phyloP scores from a whole-genome alignment of 2,113 vertebrate genomes.

The Tychaedon coryphoeus region DNA sequence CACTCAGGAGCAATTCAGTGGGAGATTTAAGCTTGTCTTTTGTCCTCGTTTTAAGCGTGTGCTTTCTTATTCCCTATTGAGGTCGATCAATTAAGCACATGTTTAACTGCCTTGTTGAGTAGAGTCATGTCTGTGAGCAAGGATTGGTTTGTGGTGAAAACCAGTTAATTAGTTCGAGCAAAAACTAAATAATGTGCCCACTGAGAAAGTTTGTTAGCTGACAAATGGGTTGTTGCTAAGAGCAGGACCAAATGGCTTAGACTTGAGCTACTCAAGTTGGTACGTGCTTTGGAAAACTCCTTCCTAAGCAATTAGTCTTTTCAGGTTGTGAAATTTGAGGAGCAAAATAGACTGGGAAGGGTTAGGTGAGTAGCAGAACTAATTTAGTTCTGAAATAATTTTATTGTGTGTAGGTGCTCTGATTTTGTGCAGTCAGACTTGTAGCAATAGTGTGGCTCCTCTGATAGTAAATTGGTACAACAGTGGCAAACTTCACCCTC shows the following conservation, averaged over 20 bases:
- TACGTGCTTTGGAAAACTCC: neutral
- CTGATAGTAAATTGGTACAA: neutral
- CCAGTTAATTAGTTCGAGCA: neutral
- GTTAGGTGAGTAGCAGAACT: neutral
- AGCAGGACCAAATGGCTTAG: neutral
- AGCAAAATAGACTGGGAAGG: neutral
- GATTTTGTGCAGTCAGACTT: neutral
- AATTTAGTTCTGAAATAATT: neutral
- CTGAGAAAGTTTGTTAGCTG: neutral
- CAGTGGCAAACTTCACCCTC: neutral
- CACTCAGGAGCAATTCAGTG: neutral
- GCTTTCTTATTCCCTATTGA: neutral
- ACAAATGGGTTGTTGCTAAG: neutral
- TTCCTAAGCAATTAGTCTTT: neutral
- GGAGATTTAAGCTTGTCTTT: neutral
- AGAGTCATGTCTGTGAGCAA: neutral
- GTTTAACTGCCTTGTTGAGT: conserved; percentile 22
- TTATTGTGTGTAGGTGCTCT: neutral
- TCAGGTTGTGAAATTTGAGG: neutral
- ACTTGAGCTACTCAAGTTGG: neutral
- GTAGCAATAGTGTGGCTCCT: neutral
- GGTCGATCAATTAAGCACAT: neutral
- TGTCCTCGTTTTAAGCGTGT: neutral
- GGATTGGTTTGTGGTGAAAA: conserved; percentile 24
- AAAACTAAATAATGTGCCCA: neutral